These are phyloP conservation scores for Schizopygopsis pylzovi DNA, from an alignment of 2,797 vertebrate genomes.

Conservation along the genomic window DNA sequence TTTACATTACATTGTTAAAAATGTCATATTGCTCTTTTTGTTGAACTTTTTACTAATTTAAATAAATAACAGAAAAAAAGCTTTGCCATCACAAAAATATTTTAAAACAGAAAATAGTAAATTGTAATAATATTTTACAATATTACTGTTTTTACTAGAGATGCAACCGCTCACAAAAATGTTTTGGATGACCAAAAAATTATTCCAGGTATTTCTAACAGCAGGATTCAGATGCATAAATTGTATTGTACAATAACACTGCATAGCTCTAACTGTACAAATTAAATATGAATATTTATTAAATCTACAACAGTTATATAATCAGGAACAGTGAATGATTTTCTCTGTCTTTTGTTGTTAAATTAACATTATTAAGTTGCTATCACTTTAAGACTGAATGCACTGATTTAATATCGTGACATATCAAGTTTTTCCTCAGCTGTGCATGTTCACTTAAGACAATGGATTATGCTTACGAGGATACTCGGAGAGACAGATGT, in stretches of 20 bases:
- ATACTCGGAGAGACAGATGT: too few relatives aligned
- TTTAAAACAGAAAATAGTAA: too few relatives aligned
- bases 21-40: too few relatives aligned
- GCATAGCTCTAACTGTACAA: not conserved
- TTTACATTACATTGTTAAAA: too few relatives aligned
- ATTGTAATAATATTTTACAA: too few relatives aligned
- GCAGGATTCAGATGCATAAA: not conserved
- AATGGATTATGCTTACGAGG: too few relatives aligned
- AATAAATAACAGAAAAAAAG: too few relatives aligned
- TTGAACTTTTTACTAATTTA: too few relatives aligned
- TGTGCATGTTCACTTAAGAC: too few relatives aligned
- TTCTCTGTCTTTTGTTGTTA: not conserved
- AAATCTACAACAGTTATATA: not conserved
- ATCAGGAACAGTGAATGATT: not conserved
- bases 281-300: not conserved
- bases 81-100: too few relatives aligned
- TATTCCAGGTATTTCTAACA: not conserved
- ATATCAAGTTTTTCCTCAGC: not conserved
- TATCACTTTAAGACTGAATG: not conserved
- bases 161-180: not conserved
- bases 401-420: not conserved
- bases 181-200: not conserved
- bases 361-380: not conserved
- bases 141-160: not conserved
- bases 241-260: not conserved